Conservation (phyloP, 2,797 vertebrate genomes). For the Ataeniobius toweri region DNA sequence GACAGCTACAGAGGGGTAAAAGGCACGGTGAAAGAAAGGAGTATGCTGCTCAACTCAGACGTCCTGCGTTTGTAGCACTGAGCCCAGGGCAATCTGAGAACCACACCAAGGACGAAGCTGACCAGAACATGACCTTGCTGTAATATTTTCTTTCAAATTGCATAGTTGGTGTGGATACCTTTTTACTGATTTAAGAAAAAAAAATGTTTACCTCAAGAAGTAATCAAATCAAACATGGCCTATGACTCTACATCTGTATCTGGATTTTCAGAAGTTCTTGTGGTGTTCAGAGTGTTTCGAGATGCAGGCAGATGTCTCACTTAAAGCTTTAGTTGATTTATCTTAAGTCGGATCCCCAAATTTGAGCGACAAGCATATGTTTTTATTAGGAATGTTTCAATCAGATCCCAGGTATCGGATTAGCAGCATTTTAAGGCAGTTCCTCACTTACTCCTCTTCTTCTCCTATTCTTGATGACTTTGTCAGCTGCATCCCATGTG, state of each 20-base stretch:
- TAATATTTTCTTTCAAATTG: slow-evolving; percentile 15
- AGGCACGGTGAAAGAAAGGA: slow-evolving; percentile 13
- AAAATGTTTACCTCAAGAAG: not conserved
- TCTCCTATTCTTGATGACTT: too few relatives aligned
- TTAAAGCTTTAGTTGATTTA: not conserved
- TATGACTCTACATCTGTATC: not conserved
- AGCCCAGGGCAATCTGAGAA: slow-evolving; percentile 45
- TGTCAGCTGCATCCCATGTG: too few relatives aligned
- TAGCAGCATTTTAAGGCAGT: too few relatives aligned
- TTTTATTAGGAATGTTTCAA: too few relatives aligned
- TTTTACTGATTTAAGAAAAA: not conserved
- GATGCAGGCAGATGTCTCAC: too few relatives aligned
- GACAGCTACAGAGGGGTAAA: slow-evolving; percentile 31
- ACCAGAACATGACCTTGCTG: slow-evolving; percentile 18
- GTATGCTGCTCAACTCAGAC: slow-evolving; percentile 19
- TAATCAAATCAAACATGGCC: not conserved
- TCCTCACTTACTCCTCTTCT: too few relatives aligned
- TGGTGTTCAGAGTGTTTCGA: too few relatives aligned
- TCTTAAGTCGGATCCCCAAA: not conserved
- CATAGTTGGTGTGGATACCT: not conserved
- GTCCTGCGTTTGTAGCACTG: slow-evolving; percentile 20
- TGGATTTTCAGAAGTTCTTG: not conserved
- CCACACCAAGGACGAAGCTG: slow-evolving; percentile 18
- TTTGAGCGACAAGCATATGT: not conserved
- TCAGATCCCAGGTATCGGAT: too few relatives aligned